phyloP scores from a whole-genome alignment of 92 coral and sea anemone genomes.

The Heteractis magnifica region DNA sequence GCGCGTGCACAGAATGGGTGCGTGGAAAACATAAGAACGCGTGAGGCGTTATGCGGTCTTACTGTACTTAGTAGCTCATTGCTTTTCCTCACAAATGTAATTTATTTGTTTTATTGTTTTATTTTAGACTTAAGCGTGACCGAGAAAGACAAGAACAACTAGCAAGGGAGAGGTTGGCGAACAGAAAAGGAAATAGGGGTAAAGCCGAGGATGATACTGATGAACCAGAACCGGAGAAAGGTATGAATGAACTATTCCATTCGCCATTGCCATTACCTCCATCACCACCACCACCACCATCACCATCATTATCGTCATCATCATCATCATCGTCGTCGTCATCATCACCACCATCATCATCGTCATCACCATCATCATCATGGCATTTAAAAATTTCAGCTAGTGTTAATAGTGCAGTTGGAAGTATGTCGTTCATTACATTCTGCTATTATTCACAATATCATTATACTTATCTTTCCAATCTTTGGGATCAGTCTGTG shows the following conservation, averaged over 20 bases:
- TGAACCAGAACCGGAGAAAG: constrained; percentile 92
- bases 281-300: background rate
- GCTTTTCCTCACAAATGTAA: background rate
- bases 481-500: too few relatives aligned
- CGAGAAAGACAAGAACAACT: constrained; percentile 83
- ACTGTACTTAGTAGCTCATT: too few relatives aligned
- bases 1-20: too few relatives aligned
- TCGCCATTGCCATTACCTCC: background rate
- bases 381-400: too few relatives aligned
- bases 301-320: background rate
- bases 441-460: background rate
- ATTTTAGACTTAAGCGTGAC: constrained; percentile 74
- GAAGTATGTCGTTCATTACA: too few relatives aligned
- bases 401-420: too few relatives aligned
- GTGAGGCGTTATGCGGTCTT: too few relatives aligned
- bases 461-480: background rate
- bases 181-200: constrained; percentile 64
- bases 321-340: background rate
- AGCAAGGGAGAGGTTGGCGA: constrained; percentile 83
- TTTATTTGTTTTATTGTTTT: background rate
- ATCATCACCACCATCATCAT: background rate
- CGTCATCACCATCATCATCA: background rate
- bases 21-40: too few relatives aligned
- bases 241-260: constrained; percentile 13
- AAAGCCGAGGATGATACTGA: constrained; percentile 71